These are phyloP conservation scores for Hermetia illucens DNA, from an alignment of 1,140 invertebrate species.

Conservation along the genomic window DNA sequence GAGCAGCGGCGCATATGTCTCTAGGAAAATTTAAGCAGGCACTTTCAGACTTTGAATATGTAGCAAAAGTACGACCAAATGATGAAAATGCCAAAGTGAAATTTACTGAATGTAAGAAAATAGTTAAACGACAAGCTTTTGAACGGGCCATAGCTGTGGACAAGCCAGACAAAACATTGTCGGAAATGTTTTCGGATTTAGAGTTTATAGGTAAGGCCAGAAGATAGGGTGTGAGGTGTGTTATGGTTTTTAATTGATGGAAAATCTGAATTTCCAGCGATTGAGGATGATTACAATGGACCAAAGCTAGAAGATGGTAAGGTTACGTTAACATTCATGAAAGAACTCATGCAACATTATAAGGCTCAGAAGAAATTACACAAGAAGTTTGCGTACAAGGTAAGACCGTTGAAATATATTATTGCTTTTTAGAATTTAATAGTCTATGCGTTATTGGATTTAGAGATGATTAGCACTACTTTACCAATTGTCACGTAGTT, in stretches of 20 bases:
- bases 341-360: conserved; percentile 79
- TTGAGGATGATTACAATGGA: conserved; percentile 90
- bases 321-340: conserved; percentile 72
- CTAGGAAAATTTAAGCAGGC: conserved; percentile 95
- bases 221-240: neutral
- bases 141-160: conserved; percentile 95
- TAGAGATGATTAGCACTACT: too few relatives aligned
- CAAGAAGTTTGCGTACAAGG: conserved; percentile 94
- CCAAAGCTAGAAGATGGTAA: conserved; percentile 80
- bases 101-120: conserved; percentile 89
- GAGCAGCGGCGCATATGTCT: conserved; percentile 93
- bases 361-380: conserved; percentile 89
- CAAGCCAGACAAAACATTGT: conserved; percentile 69
- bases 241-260: conserved; percentile 6
- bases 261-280: conserved; percentile 42
- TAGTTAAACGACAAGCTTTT: conserved; percentile 88
- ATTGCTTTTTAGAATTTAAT: neutral
- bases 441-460: neutral
- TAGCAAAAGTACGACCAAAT: conserved; percentile 78
- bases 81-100: conserved; percentile 93
- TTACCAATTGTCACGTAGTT: too few relatives aligned
- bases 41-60: conserved; percentile 91
- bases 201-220: conserved; percentile 72
- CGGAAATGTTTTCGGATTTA: conserved; percentile 70
- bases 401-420: conserved; percentile 25